Evolutionary conservation across 2,888 invertebrate species (phyloP).

Genomic region (Coelopa pilipes): DNA sequence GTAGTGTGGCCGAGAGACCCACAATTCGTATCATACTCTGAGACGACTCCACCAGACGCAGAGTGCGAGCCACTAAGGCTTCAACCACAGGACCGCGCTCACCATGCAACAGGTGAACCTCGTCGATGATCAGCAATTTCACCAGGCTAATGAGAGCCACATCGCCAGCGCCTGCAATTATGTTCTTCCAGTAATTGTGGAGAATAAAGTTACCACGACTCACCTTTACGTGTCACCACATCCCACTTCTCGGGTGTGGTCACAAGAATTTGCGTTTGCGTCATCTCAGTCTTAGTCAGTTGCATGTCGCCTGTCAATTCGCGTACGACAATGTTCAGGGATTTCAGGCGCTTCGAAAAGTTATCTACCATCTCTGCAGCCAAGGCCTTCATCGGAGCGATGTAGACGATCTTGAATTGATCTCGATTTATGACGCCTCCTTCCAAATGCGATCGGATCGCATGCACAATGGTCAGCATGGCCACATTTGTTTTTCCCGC

Average conservation of each 20-base stretch:
- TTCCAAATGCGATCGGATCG: conserved; percentile 86
- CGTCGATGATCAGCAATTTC: conserved; percentile 93
- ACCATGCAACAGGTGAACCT: conserved; percentile 96
- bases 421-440: conserved; percentile 86
- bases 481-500: conserved; percentile 99
- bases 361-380: conserved; percentile 98
- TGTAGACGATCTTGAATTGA: conserved; percentile 97
- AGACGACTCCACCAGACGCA: conserved; percentile 90
- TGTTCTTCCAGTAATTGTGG: neutral
- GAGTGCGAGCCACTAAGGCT: conserved; percentile 93
- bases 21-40: conserved; percentile 97
- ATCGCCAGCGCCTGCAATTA: conserved; percentile 76
- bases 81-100: conserved; percentile 98
- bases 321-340: conserved; percentile 82
- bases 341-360: conserved; percentile 83
- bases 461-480: conserved; percentile 89
- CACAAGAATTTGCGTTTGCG: conserved; percentile 96
- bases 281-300: conserved; percentile 91
- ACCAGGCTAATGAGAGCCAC: conserved; percentile 90
- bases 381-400: conserved; percentile 99
- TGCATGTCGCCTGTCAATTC: conserved; percentile 99
- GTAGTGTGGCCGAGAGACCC: conserved; percentile 95
- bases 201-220: neutral
- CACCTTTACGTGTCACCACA: conserved; percentile 93
- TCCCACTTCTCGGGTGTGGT: conserved; percentile 99